A percentile compares a stretch with the other conserved stretches of the same genome.
phyloP scores from a whole-genome alignment of 2,888 invertebrate genomes.

The Amblyteles armatorius region DNA sequence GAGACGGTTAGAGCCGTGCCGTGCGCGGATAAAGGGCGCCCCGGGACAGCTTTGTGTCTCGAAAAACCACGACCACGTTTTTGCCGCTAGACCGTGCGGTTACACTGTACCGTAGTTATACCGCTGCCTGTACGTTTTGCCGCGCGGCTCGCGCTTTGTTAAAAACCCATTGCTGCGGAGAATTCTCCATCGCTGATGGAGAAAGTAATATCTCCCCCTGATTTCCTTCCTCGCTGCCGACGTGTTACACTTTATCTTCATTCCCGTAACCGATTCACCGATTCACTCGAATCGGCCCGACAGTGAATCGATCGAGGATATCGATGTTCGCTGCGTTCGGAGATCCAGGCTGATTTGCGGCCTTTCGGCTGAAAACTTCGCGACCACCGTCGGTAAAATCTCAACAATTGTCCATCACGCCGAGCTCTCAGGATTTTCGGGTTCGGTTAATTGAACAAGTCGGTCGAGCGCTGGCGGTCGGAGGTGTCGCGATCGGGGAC shows the following conservation, averaged over 20 bases:
- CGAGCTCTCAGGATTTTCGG: neutral
- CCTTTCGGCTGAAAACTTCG: no score
- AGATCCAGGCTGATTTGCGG: no score
- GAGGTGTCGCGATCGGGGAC: neutral
- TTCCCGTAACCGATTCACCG: neutral
- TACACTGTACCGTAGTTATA: conserved; percentile 16
- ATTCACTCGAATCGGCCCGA: no score
- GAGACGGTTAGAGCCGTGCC: conserved; percentile 45
- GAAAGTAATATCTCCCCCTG: neutral
- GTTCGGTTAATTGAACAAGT: conserved; percentile 12
- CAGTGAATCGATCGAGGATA: no score
- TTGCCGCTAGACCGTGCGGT: conserved; percentile 51
- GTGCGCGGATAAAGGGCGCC: conserved; percentile 63
- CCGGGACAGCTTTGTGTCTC: conserved; percentile 63
- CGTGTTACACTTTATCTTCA: neutral
- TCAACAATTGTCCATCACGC: neutral
- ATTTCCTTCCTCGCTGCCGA: neutral
- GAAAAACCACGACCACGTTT: conserved; percentile 60
- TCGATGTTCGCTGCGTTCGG: no score
- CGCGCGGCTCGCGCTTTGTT: conserved; percentile 7
- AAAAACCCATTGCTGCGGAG: neutral
- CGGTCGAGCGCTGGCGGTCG: neutral
- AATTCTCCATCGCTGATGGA: conserved; percentile 11
- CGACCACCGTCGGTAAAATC: neutral
- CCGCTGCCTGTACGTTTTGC: conserved; percentile 13